These are phyloP conservation scores for Apocheima hispidaria DNA, from an alignment of 2,888 invertebrate species.

Conservation along the genomic window DNA sequence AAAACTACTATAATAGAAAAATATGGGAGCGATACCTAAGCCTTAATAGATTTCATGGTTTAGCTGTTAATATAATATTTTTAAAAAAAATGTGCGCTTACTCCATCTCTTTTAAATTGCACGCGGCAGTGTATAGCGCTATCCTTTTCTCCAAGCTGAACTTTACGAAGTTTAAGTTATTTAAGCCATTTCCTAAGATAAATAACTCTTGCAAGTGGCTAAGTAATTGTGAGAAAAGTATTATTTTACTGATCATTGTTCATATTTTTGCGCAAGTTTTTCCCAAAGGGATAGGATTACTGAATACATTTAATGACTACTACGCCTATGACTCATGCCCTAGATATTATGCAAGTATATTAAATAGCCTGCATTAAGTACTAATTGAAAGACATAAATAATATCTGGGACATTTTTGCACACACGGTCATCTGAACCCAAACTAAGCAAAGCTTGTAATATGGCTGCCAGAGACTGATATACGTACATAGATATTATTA, in stretches of 20 bases:
- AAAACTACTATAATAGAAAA: no score
- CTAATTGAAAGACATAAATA: background rate
- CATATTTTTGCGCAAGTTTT: slow-evolving; percentile 24
- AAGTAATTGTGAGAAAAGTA: slow-evolving; percentile 25
- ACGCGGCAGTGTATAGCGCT: no score
- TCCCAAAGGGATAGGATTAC: slow-evolving; percentile 26
- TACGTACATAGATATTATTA: no score
- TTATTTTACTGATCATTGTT: slow-evolving; percentile 26
- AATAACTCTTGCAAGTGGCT: background rate
- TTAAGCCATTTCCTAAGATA: slow-evolving; percentile 10
- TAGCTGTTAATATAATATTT: no score
- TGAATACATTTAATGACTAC: background rate
- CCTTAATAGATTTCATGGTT: no score
- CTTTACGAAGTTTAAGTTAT: background rate
- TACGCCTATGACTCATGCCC: background rate
- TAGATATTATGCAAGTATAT: slow-evolving; percentile 13
- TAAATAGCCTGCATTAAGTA: slow-evolving; percentile 4
- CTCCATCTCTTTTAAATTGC: no score
- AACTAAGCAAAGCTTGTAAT: no score
- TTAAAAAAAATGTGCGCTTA: no score
- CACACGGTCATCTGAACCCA: no score
- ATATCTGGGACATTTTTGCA: background rate
- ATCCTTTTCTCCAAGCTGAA: no score
- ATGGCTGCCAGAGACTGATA: no score
- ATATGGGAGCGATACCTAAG: no score